phyloP scores from a whole-genome alignment of 2,888 invertebrate species.

The Pharmacophagus antenor region DNA sequence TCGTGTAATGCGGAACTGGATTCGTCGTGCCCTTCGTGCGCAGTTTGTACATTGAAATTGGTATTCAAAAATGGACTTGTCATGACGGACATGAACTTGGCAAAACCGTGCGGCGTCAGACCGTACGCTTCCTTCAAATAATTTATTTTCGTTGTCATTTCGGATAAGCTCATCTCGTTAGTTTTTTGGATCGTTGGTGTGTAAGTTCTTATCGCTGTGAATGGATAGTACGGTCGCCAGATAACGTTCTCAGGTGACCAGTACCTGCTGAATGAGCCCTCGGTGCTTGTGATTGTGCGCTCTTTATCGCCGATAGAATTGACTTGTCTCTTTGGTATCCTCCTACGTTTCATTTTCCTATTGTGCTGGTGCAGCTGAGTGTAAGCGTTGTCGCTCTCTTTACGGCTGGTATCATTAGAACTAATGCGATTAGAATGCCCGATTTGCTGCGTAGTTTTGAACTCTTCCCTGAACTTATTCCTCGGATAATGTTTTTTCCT shows the following conservation, averaged over 20 bases:
- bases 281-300: slow-evolving; percentile 1
- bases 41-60: slow-evolving; percentile 4
- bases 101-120: slow-evolving; percentile 13
- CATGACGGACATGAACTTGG: slow-evolving; percentile 11
- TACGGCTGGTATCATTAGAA: slow-evolving; percentile 5
- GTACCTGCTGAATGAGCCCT: slow-evolving; percentile 3
- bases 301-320: background rate
- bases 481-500: slow-evolving; percentile 7
- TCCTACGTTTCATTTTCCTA: slow-evolving; percentile 11
- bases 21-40: background rate
- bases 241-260: slow-evolving; percentile 10
- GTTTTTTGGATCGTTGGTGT: background rate
- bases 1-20: slow-evolving; percentile 28
- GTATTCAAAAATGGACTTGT: slow-evolving; percentile 1
- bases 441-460: background rate
- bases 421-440: background rate
- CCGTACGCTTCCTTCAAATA: slow-evolving; percentile 31
- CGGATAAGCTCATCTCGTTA: slow-evolving; percentile 15
- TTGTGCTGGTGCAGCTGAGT: background rate
- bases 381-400: slow-evolving; percentile 9
- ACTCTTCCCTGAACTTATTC: background rate
- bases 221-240: slow-evolving; percentile 7
- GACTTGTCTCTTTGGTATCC: slow-evolving; percentile 1
- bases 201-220: slow-evolving; percentile 9
- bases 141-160: slow-evolving; percentile 26